phyloP scores from a whole-genome alignment of 2,797 vertebrate genomes.

The Chloroceryle amazona region DNA sequence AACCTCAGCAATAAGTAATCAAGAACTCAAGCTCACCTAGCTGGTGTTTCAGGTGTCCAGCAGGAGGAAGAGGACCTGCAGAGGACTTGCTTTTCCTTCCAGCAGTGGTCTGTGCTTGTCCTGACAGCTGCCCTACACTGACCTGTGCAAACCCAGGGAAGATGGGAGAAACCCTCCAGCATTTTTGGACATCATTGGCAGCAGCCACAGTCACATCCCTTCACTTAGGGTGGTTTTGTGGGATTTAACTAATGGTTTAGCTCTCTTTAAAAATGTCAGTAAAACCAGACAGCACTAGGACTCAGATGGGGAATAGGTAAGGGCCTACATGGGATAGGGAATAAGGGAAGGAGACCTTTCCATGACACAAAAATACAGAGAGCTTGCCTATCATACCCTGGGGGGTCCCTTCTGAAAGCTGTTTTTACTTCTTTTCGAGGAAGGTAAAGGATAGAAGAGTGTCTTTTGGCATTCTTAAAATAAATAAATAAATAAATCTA shows the following conservation, averaged over 20 bases:
- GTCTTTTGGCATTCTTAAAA: neutral
- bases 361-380: neutral
- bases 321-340: neutral
- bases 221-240: rapidly evolving
- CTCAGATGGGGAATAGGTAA: neutral
- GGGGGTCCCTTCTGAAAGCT: neutral
- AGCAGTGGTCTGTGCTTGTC: neutral
- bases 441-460: neutral
- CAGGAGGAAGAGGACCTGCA: neutral
- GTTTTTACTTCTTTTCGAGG: neutral
- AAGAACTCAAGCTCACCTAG: neutral
- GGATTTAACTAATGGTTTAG: neutral
- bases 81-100: neutral
- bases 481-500: rapidly evolving
- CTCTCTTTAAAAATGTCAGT: neutral
- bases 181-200: neutral
- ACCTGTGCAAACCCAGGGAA: neutral
- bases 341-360: neutral
- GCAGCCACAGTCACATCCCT: neutral
- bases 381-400: neutral
- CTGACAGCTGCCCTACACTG: neutral
- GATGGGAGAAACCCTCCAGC: neutral
- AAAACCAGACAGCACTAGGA: neutral
- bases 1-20: neutral
- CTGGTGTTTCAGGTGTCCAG: neutral